Evolutionary conservation across 2,888 invertebrate species (phyloP).

Genomic region (Xestia ashworthii): DNA sequence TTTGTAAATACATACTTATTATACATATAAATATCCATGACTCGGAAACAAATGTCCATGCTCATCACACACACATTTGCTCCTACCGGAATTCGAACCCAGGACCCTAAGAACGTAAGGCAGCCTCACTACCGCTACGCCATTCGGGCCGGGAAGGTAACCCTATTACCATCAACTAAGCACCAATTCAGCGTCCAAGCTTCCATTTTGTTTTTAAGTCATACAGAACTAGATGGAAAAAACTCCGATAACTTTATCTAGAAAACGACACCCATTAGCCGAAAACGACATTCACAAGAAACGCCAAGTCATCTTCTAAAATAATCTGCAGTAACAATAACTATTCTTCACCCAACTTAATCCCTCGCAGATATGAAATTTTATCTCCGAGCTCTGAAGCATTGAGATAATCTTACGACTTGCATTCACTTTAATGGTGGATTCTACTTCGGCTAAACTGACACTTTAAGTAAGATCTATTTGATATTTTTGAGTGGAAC

Average conservation of each 20-base stretch:
- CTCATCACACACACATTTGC: too few species aligned
- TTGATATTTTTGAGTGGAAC: neutral
- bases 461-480: conserved; percentile 23
- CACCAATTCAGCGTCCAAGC: neutral
- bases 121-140: too few species aligned
- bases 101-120: too few species aligned
- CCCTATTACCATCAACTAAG: neutral
- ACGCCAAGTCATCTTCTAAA: conserved; percentile 15
- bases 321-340: conserved; percentile 32
- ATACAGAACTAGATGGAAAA: too few species aligned
- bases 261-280: conserved; percentile 2
- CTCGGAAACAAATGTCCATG: too few species aligned
- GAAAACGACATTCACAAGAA: neutral
- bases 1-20: too few species aligned
- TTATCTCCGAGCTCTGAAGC: conserved; percentile 33
- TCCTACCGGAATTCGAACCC: too few species aligned
- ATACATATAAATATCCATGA: too few species aligned
- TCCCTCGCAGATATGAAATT: conserved; percentile 44
- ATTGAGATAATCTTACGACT: conserved; percentile 41
- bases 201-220: neutral
- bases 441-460: conserved; percentile 16
- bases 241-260: neutral
- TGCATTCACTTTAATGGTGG: conserved; percentile 32
- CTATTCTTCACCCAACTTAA: conserved; percentile 28
- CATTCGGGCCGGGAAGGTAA: too few species aligned